Evolutionary conservation across 2,113 vertebrate species (phyloP), one percentile per base, ranked within the genome.

Genomic region (Pandion haliaetus): DNA sequence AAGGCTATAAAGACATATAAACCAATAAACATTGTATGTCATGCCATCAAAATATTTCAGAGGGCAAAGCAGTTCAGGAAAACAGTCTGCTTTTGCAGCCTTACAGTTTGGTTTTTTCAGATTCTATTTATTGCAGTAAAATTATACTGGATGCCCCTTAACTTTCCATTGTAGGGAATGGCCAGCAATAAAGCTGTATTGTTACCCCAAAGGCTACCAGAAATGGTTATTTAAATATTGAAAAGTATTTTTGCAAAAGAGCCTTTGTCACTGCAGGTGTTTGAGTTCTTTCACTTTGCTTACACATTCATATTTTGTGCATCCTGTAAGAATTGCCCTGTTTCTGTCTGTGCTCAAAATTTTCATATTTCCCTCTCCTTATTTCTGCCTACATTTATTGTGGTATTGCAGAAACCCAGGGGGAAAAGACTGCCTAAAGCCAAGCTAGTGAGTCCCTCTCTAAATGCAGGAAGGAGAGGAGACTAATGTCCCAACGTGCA

Each of bases 1-100:
- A 96, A 96, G 93, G 82, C 74, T 91, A 89, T 82, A 70, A 91
- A 97, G 89, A 86, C 61, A 87, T 73, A 86, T 96, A 96, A 90
- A 96, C 77, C 89, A 95, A 95, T 93, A 95, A 95, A 96, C 86
- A 95, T 42, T 79, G n/a, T 57, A 80, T 82, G 84, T 47, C 73
- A 91, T 77, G 63, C 70, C 89, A 94, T 82, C 54, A 81, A 95
- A 97, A 95, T 73, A 90, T 85, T 95, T 95, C 71, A 73, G 63
- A 90, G 54, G 50, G 58, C 77, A 95, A 93, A 91, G 32, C 70
- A 86, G 70, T 86, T 73, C 84, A 94, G 63, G 50, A 85, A 89
- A 96, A 82, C 26, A 93, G 72, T 65, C 70, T 93, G 45, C 42
- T 87, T 87, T 70, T 95, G 34, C 73, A 94, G 84, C 11, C 34